Base-by-base conservation (phyloP, 2,113 vertebrate genomes). In the Callionymus lyra region DNA sequence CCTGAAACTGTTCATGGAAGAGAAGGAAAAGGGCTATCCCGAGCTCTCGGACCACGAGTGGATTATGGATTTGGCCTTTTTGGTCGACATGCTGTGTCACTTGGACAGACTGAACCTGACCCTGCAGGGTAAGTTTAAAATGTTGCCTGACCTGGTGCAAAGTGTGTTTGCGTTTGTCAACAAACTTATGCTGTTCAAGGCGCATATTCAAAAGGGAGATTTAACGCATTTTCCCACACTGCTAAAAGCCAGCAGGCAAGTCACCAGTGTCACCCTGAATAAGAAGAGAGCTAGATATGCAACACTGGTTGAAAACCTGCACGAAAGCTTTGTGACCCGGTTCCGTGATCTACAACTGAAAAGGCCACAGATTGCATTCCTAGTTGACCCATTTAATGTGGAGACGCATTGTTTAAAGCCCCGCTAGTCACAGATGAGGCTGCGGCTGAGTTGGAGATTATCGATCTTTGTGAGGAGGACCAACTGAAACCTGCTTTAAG, bases 61-160 rank as follows among this genome's bases (percentile, higher is more conserved):
- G 52, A 53, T 61, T 64, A 53, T 44, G 39, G 63, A 61, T 67
- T 17, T 58, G 12, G 34, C 41, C 1, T 54, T 64, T 67, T 47
- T 54, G 38, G 56, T 63, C 17, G 16, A 56, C 61, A 65, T 60
- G 62, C 52, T 66, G 48, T 46, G 31, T 47, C 59, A 74, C 39
- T 48, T 70, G 41, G 41, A 74, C 49, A 65, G 27, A 65, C 44
- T 58, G 47, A 68, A 68, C 47, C 31, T 65, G 32, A 34, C 12
- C 34, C 47, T 70, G 39, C 59, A 63, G 38, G 48, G 42, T 15
- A 58, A 54, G 10, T 57, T 56, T 41, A 54, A 74, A 59, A 56
- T 66, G 32, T 44, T 68, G 63, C 47, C 44, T 47, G 53, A 59
- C 16, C 53, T 73, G 43, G 39, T 55, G 38, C 53, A 61, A 57